phyloP scores from a whole-genome alignment of 2,888 invertebrate genomes.

The Perithous albicinctus region DNA sequence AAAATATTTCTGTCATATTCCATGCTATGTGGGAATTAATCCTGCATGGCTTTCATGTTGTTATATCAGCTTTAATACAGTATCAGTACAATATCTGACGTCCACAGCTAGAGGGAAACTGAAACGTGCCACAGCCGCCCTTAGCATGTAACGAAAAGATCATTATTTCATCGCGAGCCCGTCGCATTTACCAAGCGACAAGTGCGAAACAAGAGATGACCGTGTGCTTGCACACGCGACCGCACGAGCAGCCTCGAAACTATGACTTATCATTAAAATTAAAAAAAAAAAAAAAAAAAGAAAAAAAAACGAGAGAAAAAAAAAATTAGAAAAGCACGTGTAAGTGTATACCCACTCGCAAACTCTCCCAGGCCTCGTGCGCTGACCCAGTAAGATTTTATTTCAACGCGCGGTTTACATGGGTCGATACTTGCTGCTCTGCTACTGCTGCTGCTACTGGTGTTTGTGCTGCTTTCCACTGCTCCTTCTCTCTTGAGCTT shows the following conservation, averaged over 20 bases:
- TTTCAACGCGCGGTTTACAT: slow-evolving; percentile 68
- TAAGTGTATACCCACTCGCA: slow-evolving; percentile 44
- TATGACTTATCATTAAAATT: slow-evolving; percentile 26
- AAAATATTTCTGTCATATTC: background rate
- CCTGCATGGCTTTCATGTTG: background rate
- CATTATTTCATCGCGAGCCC: slow-evolving; percentile 36
- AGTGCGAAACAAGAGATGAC: slow-evolving; percentile 47
- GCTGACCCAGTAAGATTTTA: slow-evolving; percentile 71
- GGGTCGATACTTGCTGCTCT: slow-evolving; percentile 70
- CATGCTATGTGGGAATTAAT: background rate
- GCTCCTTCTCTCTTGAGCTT: slow-evolving; percentile 27
- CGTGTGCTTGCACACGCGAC: slow-evolving; percentile 30
- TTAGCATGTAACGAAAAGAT: slow-evolving; percentile 12
- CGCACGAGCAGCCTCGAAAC: slow-evolving; percentile 11
- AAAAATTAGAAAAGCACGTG: slow-evolving; percentile 52
- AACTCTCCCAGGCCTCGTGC: slow-evolving; percentile 58
- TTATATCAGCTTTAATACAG: slow-evolving; percentile 26
- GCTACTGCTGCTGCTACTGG: slow-evolving; percentile 19
- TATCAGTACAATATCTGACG: slow-evolving; percentile 5
- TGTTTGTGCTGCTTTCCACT: too few species aligned
- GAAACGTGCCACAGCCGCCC: slow-evolving; percentile 13
- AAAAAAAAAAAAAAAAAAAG: slow-evolving; percentile 36
- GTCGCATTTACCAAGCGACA: slow-evolving; percentile 30
- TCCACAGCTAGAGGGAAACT: slow-evolving; percentile 35
- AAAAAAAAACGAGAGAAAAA: slow-evolving; percentile 7